Conservation (phyloP, 2,797 vertebrate genomes). For the Sciaenops ocellatus region DNA sequence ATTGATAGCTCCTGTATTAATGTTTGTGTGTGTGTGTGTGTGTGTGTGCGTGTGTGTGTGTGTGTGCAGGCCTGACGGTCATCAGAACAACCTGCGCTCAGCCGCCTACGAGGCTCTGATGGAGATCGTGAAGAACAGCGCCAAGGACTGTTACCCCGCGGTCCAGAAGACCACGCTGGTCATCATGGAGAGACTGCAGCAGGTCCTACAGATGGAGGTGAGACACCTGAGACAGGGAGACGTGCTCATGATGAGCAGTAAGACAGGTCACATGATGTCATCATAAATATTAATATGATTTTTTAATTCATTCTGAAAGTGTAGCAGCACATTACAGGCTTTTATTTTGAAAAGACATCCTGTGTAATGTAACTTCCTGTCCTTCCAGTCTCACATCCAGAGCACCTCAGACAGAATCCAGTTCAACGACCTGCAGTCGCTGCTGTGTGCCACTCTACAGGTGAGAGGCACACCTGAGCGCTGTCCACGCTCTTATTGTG, state of each 20-base stretch:
- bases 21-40: too few relatives aligned
- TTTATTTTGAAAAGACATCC: neutral
- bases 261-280: too few relatives aligned
- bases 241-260: too few relatives aligned
- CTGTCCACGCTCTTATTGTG: conserved; percentile 12
- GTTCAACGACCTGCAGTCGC: conserved; percentile 98
- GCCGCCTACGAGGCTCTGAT: conserved; percentile 98
- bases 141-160: conserved; percentile 98
- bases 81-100: conserved; percentile 98
- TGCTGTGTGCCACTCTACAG: conserved; percentile 98
- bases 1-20: too few relatives aligned
- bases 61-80: conserved; percentile 91
- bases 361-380: conserved; percentile 25
- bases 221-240: neutral
- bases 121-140: conserved; percentile 99
- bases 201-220: conserved; percentile 99
- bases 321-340: neutral
- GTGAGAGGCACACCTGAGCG: conserved; percentile 70
- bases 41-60: too few relatives aligned
- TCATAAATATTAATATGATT: too few relatives aligned
- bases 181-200: conserved; percentile 98
- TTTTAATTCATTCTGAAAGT: neutral
- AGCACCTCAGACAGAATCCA: conserved; percentile 98
- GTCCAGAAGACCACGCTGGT: conserved; percentile 99
- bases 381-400: conserved; percentile 95